phyloP scores from a whole-genome alignment of 1,140 invertebrate genomes.

The Drosophila baimaii region DNA sequence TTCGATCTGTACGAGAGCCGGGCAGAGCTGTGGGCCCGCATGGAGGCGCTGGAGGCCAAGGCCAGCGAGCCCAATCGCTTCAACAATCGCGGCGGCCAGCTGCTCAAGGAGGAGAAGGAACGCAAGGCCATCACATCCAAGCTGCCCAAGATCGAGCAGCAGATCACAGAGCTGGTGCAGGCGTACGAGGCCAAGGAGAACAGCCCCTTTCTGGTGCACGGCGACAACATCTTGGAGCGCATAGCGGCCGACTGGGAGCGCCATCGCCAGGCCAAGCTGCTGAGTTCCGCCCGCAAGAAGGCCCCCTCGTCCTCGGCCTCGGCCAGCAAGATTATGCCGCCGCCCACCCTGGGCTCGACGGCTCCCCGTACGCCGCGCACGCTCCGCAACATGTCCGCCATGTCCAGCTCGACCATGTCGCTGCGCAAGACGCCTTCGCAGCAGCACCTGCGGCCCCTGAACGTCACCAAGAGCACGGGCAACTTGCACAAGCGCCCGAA shows the following conservation, averaged over 20 bases:
- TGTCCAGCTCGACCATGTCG: slow-evolving; percentile 68
- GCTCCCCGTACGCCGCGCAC: slow-evolving; percentile 67
- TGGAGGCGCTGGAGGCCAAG: slow-evolving; percentile 89
- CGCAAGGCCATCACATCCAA: slow-evolving; percentile 89
- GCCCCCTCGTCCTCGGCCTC: slow-evolving; percentile 37
- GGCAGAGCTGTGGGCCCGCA: slow-evolving; percentile 88
- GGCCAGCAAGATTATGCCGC: slow-evolving; percentile 49
- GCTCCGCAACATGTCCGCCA: slow-evolving; percentile 54
- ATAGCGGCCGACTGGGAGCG: slow-evolving; percentile 86
- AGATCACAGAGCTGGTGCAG: slow-evolving; percentile 85
- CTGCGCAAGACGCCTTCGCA: slow-evolving; percentile 74
- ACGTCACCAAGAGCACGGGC: slow-evolving; percentile 51
- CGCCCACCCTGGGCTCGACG: slow-evolving; percentile 20
- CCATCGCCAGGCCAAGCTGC: slow-evolving; percentile 83
- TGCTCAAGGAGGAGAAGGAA: slow-evolving; percentile 93
- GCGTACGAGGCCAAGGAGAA: slow-evolving; percentile 86
- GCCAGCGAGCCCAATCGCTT: slow-evolving; percentile 91
- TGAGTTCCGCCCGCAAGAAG: slow-evolving; percentile 71
- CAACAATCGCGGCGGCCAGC: slow-evolving; percentile 92
- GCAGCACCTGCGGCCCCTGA: slow-evolving; percentile 28
- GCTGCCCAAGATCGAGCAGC: slow-evolving; percentile 88
- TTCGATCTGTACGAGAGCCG: slow-evolving; percentile 88
- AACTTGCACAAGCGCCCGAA: slow-evolving; percentile 59
- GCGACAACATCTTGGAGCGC: slow-evolving; percentile 86
- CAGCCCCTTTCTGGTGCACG: slow-evolving; percentile 86